phyloP scores from a whole-genome alignment of 2,888 invertebrate species.

The Lysandra coridon region DNA sequence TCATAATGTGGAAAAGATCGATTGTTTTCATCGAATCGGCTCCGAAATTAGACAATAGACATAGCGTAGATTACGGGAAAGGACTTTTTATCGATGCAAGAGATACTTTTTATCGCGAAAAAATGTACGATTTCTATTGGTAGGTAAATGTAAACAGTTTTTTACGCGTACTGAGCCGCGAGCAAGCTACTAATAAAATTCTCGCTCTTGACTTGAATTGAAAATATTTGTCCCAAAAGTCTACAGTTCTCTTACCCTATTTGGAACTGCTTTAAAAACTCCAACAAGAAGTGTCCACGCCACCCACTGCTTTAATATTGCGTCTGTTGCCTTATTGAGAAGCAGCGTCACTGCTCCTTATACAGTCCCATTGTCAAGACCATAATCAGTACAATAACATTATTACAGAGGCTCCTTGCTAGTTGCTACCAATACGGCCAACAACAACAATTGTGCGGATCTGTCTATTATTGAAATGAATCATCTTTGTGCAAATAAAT shows the following conservation, averaged over 20 bases:
- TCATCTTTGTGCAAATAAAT: background rate
- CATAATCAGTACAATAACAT: constrained; percentile 19
- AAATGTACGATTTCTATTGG: too few species aligned
- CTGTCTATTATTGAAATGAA: background rate
- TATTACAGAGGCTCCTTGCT: background rate
- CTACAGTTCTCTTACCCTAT: constrained; percentile 4
- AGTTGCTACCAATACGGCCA: background rate
- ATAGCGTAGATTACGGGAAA: too few species aligned
- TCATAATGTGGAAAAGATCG: too few species aligned
- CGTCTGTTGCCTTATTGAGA: background rate
- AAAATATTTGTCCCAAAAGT: background rate
- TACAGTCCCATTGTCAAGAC: constrained; percentile 29
- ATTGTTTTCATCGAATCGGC: too few species aligned
- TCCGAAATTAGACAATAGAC: too few species aligned
- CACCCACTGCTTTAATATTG: background rate
- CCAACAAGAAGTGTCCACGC: background rate
- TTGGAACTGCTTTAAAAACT: constrained; percentile 1
- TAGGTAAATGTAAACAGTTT: background rate
- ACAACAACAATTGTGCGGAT: constrained; percentile 13
- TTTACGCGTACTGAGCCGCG: background rate
- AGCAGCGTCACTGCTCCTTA: constrained; percentile 18
- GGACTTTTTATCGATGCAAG: too few species aligned
- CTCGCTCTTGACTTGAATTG: too few species aligned
- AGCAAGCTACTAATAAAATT: too few species aligned
- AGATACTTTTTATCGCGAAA: too few species aligned